Percentiles rank a stretch among this genome's conserved stretches.
These are phyloP conservation scores for Copsychus sechellarum DNA, from an alignment of 2,113 vertebrate species.

Conservation along the genomic window DNA sequence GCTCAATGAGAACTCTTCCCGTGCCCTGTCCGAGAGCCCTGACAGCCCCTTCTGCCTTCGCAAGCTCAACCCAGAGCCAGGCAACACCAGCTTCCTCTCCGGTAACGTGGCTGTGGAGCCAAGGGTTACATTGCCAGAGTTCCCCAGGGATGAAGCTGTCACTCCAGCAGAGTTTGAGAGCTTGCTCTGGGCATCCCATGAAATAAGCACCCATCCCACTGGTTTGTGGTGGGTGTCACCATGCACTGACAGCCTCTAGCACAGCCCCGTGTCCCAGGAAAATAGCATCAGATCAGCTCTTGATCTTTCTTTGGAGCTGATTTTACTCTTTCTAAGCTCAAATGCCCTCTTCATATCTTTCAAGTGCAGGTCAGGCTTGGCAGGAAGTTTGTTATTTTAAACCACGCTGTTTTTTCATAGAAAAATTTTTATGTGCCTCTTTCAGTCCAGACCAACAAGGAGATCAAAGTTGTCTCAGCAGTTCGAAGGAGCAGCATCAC, in stretches of 20 bases:
- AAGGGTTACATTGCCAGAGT: fast-evolving
- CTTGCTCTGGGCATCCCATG: not conserved
- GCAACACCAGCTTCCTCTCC: slow-evolving; percentile 76
- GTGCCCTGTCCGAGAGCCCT: slow-evolving; percentile 60
- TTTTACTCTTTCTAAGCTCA: not conserved
- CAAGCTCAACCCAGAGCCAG: slow-evolving; percentile 68
- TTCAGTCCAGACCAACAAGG: slow-evolving; percentile 74
- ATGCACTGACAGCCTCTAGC: not conserved
- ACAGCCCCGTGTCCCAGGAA: not conserved
- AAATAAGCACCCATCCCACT: not conserved
- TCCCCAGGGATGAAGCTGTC: not conserved
- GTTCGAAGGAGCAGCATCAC: slow-evolving; percentile 75
- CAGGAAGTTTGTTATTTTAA: not conserved
- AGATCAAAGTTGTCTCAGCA: slow-evolving; percentile 68
- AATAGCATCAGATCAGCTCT: not conserved
- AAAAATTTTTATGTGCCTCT: not conserved
- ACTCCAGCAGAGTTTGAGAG: not conserved
- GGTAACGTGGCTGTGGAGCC: slow-evolving; percentile 48
- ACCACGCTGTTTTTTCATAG: not conserved
- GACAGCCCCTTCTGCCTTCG: slow-evolving; percentile 79
- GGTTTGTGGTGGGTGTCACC: not conserved
- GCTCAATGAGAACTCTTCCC: slow-evolving; percentile 69
- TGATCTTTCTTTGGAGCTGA: not conserved
- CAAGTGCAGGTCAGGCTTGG: not conserved
- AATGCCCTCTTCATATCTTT: not conserved